Conservation (phyloP, 2,797 vertebrate species). For the Thalassophryne amazonica region DNA sequence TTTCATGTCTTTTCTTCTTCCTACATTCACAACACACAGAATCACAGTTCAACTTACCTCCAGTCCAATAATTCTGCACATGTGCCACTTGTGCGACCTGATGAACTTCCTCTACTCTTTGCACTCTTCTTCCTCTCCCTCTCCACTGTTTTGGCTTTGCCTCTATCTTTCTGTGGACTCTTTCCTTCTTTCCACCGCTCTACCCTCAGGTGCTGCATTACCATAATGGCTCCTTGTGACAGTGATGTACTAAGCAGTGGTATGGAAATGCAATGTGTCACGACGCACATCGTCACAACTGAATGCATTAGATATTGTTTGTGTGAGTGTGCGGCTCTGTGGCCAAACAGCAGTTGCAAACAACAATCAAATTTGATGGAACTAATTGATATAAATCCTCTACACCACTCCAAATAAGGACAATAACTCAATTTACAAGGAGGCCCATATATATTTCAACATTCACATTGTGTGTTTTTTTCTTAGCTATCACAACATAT, state of each 20-base stretch:
- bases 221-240: constrained; percentile 80
- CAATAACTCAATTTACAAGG: constrained; percentile 1
- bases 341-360: no score
- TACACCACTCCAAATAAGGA: not conserved
- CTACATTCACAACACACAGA: no score
- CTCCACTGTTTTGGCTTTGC: constrained; percentile 7
- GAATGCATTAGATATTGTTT: constrained; percentile 79
- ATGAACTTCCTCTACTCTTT: constrained; percentile 48
- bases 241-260: constrained; percentile 72
- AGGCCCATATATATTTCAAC: no score
- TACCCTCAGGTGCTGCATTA: constrained; percentile 82
- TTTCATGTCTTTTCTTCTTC: no score
- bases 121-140: constrained; percentile 13
- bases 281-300: constrained; percentile 69
- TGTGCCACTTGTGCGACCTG: no score
- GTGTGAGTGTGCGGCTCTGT: constrained; percentile 52
- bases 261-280: constrained; percentile 78
- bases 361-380: no score
- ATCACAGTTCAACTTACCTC: no score
- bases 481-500: no score
- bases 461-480: no score
- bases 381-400: no score
- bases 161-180: constrained; percentile 35
- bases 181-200: constrained; percentile 54
- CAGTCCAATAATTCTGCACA: no score